These are phyloP conservation scores for Coecobrya sp. DNA, from an alignment of 2,888 invertebrate genomes.

Conservation along the genomic window DNA sequence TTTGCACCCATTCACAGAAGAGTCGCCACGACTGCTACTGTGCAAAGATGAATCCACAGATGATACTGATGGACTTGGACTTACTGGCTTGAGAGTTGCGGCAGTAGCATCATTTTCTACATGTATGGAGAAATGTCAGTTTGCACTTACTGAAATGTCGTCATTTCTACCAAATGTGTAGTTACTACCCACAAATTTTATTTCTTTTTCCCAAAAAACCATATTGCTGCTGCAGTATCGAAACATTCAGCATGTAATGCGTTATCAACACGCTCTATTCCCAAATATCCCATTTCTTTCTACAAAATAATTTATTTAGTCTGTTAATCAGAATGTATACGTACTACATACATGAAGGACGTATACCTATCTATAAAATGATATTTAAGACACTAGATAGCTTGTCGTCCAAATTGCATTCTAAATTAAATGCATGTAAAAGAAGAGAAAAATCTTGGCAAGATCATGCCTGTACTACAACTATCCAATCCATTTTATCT, in stretches of 20 bases:
- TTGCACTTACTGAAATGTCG: conserved; percentile 20
- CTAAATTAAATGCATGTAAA: conserved; percentile 21
- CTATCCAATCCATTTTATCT: not conserved
- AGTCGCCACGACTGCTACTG: not conserved
- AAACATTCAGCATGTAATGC: not conserved
- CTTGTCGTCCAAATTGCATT: conserved; percentile 27
- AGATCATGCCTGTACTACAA: not conserved
- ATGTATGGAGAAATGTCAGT: conserved; percentile 21
- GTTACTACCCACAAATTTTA: not conserved
- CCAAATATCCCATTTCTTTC: conserved; percentile 17
- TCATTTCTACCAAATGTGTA: not conserved
- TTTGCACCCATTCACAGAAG: not conserved
- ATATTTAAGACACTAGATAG: not conserved
- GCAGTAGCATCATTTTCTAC: not conserved
- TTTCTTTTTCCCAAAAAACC: not conserved
- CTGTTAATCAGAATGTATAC: not conserved
- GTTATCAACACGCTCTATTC: not conserved
- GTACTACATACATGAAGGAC: not conserved
- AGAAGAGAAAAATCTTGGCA: conserved; percentile 32
- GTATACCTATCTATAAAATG: not conserved
- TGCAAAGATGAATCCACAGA: too few relatives aligned
- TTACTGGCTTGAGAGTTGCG: not conserved
- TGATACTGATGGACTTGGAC: not conserved
- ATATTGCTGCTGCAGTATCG: not conserved
- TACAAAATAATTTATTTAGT: conserved; percentile 37